Percentiles rank a stretch among this genome's conserved stretches.
These are phyloP conservation scores for Spodoptera littoralis DNA, from an alignment of 2,888 invertebrate species.

Conservation along the genomic window DNA sequence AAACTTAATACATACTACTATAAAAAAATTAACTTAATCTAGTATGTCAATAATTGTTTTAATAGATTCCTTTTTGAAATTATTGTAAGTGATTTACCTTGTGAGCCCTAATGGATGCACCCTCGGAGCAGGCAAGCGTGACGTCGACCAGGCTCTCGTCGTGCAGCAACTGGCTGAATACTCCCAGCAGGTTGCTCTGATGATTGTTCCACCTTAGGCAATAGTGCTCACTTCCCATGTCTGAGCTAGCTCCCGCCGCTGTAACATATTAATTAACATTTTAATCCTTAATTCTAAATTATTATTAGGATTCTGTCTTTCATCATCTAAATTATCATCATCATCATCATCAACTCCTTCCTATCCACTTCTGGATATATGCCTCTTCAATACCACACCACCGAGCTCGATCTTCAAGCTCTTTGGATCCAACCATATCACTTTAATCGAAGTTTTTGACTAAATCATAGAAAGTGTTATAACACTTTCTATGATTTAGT, in stretches of 20 bases:
- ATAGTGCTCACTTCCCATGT: conserved; percentile 99
- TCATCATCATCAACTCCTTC: too few relatives aligned
- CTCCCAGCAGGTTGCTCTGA: conserved; percentile 99
- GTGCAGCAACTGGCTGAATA: conserved; percentile 98
- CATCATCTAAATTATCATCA: too few relatives aligned
- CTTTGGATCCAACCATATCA: too few relatives aligned
- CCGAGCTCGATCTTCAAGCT: conserved; percentile 2
- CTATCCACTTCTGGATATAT: too few relatives aligned
- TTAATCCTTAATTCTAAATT: conserved; percentile 7
- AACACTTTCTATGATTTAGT: too few relatives aligned
- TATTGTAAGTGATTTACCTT: conserved; percentile 84
- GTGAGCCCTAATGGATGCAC: conserved; percentile 98
- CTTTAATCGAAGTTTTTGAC: too few relatives aligned
- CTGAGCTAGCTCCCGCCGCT: conserved; percentile 96
- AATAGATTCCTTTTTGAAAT: too few relatives aligned
- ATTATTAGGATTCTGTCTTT: conserved; percentile 2
- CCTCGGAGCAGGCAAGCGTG: conserved; percentile 98
- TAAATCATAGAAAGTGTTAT: too few relatives aligned
- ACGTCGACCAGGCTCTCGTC: conserved; percentile 98
- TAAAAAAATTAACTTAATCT: too few relatives aligned
- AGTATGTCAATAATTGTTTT: too few relatives aligned
- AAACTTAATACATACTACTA: too few relatives aligned
- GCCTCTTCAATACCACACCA: background rate
- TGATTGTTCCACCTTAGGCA: conserved; percentile 99
- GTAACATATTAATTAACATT: conserved; percentile 33